A percentile compares a stretch with the other conserved stretches of the same genome.
Conservation (phyloP, 1,140 invertebrate genomes). For the Trichomalopsis sarcophagae region DNA sequence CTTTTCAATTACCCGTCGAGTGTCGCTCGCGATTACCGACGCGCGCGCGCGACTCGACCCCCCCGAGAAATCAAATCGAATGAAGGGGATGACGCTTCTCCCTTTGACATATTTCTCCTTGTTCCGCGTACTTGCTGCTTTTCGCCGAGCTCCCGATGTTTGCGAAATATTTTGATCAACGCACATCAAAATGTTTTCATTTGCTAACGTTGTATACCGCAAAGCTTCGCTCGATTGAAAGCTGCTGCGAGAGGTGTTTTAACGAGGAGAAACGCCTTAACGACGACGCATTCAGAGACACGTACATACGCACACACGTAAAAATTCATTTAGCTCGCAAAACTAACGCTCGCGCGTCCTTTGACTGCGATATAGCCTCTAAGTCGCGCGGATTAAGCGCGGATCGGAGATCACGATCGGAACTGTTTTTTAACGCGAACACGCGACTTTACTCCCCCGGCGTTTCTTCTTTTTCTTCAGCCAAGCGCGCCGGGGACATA, state of each 20-base stretch:
- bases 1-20: slow-evolving; percentile 55
- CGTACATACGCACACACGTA: background rate
- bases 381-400: slow-evolving; percentile 55
- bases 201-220: no score
- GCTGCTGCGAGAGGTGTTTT: background rate
- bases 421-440: background rate
- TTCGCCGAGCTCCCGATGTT: background rate
- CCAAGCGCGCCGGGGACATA: background rate
- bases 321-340: background rate
- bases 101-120: slow-evolving; percentile 25
- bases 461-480: background rate
- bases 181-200: no score
- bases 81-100: slow-evolving; percentile 33
- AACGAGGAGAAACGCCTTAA: background rate
- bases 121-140: background rate
- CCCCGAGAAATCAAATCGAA: slow-evolving; percentile 35
- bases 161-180: background rate
- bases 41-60: no score
- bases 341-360: background rate
- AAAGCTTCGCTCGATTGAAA: background rate
- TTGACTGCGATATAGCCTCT: background rate
- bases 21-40: slow-evolving; percentile 32
- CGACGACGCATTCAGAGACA: background rate
- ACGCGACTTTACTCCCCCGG: background rate
- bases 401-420: slow-evolving; percentile 54